phyloP scores from a whole-genome alignment of 2,888 invertebrate genomes.

The Trimorus sp. region DNA sequence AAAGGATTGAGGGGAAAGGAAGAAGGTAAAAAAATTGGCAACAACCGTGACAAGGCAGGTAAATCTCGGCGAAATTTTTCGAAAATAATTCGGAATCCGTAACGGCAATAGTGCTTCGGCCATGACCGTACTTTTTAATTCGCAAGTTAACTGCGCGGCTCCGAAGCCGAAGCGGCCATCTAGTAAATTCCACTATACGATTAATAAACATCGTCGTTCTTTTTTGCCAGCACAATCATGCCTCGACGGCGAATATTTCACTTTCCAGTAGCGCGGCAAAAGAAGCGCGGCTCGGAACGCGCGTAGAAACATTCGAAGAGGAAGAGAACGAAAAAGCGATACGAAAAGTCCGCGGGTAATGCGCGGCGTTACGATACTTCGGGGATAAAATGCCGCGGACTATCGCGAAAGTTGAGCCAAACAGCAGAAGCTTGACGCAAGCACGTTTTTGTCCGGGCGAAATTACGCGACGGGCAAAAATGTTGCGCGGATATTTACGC shows the following conservation, averaged over 20 bases:
- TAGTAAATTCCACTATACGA: slow-evolving; percentile 34
- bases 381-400: slow-evolving; percentile 55
- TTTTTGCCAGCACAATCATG: slow-evolving; percentile 72
- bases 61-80: too few species aligned
- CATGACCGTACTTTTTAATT: slow-evolving; percentile 15
- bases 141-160: neutral
- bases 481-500: slow-evolving; percentile 39
- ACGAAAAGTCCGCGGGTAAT: slow-evolving; percentile 57
- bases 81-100: neutral
- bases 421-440: slow-evolving; percentile 59
- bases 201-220: slow-evolving; percentile 44
- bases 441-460: slow-evolving; percentile 54
- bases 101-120: neutral
- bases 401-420: slow-evolving; percentile 57
- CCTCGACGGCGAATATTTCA: slow-evolving; percentile 77
- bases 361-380: slow-evolving; percentile 54
- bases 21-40: too few species aligned
- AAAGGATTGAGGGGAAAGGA: too few species aligned
- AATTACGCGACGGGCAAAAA: slow-evolving; percentile 46
- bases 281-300: slow-evolving; percentile 51
- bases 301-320: slow-evolving; percentile 49
- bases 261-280: slow-evolving; percentile 72
- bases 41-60: too few species aligned
- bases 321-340: slow-evolving; percentile 45
- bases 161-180: neutral